A percentile compares a stretch with the other conserved stretches of the same genome.
Evolutionary conservation across 2,888 invertebrate species (phyloP).

Genomic region (Vesta saturnalis): DNA sequence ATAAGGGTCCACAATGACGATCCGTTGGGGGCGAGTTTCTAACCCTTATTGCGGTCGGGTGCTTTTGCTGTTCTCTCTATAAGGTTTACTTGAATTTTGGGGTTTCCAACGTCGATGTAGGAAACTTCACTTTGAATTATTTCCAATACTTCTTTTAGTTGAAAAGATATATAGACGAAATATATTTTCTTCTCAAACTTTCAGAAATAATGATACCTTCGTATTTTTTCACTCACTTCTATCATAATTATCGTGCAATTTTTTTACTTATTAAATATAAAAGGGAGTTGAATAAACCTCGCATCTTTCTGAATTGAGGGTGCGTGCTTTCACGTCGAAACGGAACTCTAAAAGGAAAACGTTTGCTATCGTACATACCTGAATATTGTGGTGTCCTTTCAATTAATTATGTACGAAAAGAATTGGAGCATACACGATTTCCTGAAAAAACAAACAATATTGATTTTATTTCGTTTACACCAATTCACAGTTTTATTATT

Average conservation of each 20-base stretch:
- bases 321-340: neutral
- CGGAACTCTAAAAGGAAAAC: neutral
- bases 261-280: neutral
- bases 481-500: neutral
- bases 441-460: neutral
- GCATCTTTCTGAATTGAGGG: neutral
- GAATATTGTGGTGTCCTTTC: neutral
- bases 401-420: neutral
- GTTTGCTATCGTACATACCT: neutral
- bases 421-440: neutral
- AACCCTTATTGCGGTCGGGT: slow-evolving; percentile 52
- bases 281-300: neutral
- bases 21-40: slow-evolving; percentile 47
- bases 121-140: slow-evolving; percentile 20
- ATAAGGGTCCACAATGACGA: slow-evolving; percentile 51
- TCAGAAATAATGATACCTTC: neutral
- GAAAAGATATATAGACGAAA: slow-evolving; percentile 10
- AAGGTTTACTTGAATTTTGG: slow-evolving; percentile 38
- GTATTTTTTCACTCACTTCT: neutral
- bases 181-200: slow-evolving; percentile 4
- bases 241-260: neutral
- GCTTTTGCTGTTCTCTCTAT: slow-evolving; percentile 46
- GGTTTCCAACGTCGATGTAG: slow-evolving; percentile 23
- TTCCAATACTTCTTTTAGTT: slow-evolving; percentile 15
- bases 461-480: neutral